Evolutionary conservation across 2,797 vertebrate species (phyloP), one percentile per base, ranked within the genome.

Genomic region (Channa striata): DNA sequence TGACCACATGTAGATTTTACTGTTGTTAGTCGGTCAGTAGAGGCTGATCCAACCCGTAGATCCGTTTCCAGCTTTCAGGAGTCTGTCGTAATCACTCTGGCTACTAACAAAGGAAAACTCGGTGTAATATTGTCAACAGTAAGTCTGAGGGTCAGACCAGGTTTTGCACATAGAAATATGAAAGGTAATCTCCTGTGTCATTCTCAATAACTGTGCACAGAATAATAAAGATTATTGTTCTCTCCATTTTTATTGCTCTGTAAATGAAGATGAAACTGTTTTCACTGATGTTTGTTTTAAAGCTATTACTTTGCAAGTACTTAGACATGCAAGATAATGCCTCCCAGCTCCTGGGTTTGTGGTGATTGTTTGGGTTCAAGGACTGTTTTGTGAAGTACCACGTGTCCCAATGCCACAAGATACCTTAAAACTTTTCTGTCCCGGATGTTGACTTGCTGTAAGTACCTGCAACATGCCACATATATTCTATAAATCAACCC

Each of bases 11-110:
- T 74, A 85, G 19, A 0, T 0, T 33, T 7, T 12, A 0, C 0
- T 0, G 5, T 16, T 11, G 1, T 1, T 0, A 0, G 3, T 0
- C 14, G 78, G 23, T 48, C 21, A 12, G 2, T 63, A 2, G 8
- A 86, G 61, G 16, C 81, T 76, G 0, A 87, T 82, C 86, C 86
- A 88, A 54, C 59, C 80, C 0, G 0, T 0, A 0, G 0, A 0
- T 7, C 0, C 0, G 0, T 6, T 17, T 10, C 0, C n/a, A 53
- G 48, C 62, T 10, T 1, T 1, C 8, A 5, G 3, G 11, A 83
- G 40, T 5, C 21, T 30, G 0, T 74, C 9, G 25, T 30, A 5
- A 6, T 77, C 58, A 11, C 2, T 33, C 5, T 61, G 2, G 19
- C 16, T 54, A 30, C 2, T 14, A 43, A 86, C 8, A 42, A 9